Base-by-base conservation (phyloP, 2,113 vertebrate genomes). In the Osmerus eperlanus region DNA sequence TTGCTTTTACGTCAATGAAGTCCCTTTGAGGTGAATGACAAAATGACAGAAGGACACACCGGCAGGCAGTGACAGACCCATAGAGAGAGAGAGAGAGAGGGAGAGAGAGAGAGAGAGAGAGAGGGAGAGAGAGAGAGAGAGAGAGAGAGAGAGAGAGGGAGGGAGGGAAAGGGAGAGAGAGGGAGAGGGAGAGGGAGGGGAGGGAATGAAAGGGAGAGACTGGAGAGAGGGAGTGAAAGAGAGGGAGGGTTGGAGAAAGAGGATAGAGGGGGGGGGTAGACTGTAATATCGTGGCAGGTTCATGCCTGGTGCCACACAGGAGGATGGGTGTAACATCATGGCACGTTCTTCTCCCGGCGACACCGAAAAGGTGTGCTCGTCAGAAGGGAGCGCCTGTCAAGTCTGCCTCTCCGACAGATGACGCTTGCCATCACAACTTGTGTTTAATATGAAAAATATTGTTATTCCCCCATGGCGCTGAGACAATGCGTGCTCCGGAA, bases 361-460 rank as follows among this genome's bases (percentile, higher is more conserved):
- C 36, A 6, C 36, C 6, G 6, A 41, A 6, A 41, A 41, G 8
- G 36, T 41, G 36, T 9, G 61, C 75, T 78, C 72, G 25, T 79
- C 81, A 72, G 68, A 61, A 56, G 64, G 52, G 84, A 86, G 56
- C 79, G 78, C 77, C 86, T 86, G 86, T 88, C 84, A 85, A 79
- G 81, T 77, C 74, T 71, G 77, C 69, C 73, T 81, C 81, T 83
- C 78, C 6, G 75, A 78, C 79, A 74, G 72, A 70, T 72, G 11
- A 59, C 58, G 16, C 58, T 59, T 59, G 85, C 83, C 80, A 73
- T 84, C 82, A 70, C 73, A 77, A 68, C 83, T 87, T 77, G 32
- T 75, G 78, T 84, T 85, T 79, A 83, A 84, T 84, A 82, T 83
- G 77, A 88, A 83, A 83, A 68, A 73, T 74, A 78, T 75, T 73